These are phyloP conservation scores for Caretta caretta DNA, from an alignment of 2,113 vertebrate genomes.

Conservation along the genomic window DNA sequence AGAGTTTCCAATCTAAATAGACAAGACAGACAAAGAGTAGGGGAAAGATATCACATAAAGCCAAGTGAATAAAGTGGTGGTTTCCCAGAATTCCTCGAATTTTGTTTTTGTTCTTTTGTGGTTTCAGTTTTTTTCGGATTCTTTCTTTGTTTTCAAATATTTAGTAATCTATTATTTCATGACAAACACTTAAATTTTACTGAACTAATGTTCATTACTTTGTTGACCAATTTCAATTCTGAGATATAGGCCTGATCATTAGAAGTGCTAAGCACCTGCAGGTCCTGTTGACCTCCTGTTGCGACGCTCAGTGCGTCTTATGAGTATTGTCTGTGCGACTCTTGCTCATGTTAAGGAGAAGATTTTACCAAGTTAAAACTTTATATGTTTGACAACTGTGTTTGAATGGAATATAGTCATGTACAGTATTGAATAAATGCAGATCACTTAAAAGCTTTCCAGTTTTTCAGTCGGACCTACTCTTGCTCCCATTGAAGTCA, in stretches of 20 bases:
- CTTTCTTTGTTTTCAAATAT: not conserved
- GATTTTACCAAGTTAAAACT: not conserved
- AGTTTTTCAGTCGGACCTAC: not conserved
- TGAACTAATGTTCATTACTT: not conserved
- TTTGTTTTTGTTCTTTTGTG: not conserved
- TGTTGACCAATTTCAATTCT: not conserved
- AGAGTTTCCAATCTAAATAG: not conserved
- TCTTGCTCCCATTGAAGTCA: not conserved
- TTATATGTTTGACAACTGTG: not conserved
- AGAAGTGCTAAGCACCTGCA: not conserved
- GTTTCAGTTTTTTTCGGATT: not conserved
- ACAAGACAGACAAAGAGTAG: too few species aligned
- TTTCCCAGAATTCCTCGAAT: not conserved
- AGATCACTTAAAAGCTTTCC: not conserved
- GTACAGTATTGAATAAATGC: not conserved
- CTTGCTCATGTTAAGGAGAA: not conserved
- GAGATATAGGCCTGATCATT: rapidly evolving
- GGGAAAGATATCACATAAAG: not conserved
- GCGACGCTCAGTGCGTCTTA: not conserved
- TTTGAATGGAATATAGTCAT: not conserved
- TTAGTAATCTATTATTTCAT: not conserved
- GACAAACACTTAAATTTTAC: not conserved
- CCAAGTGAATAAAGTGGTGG: not conserved
- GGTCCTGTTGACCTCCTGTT: not conserved
- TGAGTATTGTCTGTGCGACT: not conserved